These are phyloP conservation scores for Troilus luridus DNA, from an alignment of 2,888 invertebrate species.

Conservation along the genomic window DNA sequence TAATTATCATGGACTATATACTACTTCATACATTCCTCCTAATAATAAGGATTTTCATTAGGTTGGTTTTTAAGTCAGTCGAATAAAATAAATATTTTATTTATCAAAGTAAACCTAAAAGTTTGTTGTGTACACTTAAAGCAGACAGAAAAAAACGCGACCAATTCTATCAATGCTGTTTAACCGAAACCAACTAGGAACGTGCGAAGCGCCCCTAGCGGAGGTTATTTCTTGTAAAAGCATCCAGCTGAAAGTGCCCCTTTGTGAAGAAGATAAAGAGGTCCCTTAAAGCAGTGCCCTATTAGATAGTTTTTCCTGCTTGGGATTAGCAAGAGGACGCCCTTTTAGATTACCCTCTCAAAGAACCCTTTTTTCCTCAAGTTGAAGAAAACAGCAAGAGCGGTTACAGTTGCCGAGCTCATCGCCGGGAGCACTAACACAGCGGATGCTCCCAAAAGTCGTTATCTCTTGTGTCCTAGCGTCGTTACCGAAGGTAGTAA, in stretches of 20 bases:
- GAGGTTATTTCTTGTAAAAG: conserved; percentile 21
- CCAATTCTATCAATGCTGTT: not conserved
- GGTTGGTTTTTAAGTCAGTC: too few species aligned
- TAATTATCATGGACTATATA: too few species aligned
- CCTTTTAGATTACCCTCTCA: not conserved
- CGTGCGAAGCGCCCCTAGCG: too few species aligned
- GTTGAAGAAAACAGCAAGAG: not conserved
- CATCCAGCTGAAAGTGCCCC: not conserved
- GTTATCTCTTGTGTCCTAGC: not conserved
- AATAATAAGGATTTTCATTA: too few species aligned
- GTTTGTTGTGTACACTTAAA: not conserved
- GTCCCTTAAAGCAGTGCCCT: not conserved
- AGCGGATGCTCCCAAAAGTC: not conserved
- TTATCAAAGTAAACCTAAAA: not conserved
- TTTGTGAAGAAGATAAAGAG: conserved; percentile 21
- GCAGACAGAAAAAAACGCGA: not conserved
- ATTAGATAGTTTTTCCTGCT: conserved; percentile 3
- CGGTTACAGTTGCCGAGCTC: not conserved
- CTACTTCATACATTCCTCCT: too few species aligned
- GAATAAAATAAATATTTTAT: not conserved
- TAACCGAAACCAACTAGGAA: not conserved
- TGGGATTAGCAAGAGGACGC: not conserved
- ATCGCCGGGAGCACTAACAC: not conserved
- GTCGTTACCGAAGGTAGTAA: not conserved
- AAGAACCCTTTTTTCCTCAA: not conserved